These are phyloP conservation scores for Hormaphis cornu DNA, from an alignment of 1,140 invertebrate genomes.

Conservation along the genomic window DNA sequence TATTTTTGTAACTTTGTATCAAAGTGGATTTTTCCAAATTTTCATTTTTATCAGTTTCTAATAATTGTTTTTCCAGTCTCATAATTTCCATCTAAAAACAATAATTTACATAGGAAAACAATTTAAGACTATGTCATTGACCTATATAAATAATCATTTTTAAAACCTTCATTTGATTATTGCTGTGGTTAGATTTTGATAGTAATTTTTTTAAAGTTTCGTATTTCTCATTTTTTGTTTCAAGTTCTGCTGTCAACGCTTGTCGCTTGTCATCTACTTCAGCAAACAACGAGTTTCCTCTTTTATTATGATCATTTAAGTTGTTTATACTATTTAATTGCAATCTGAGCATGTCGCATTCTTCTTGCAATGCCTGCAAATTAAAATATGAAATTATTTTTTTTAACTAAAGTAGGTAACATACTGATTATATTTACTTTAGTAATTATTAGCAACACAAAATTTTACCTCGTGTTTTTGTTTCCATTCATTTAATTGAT, in stretches of 20 bases:
- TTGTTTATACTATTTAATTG: slow-evolving; percentile 23
- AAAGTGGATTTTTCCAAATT: slow-evolving; percentile 18
- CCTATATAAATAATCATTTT: background rate
- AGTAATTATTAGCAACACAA: no score
- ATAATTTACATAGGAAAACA: background rate
- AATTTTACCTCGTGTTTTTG: slow-evolving; percentile 22
- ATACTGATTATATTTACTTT: no score
- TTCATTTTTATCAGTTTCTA: slow-evolving; percentile 20
- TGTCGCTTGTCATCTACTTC: slow-evolving; percentile 34
- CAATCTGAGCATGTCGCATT: slow-evolving; percentile 16
- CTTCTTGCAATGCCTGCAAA: slow-evolving; percentile 28
- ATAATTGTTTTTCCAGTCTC: slow-evolving; percentile 22
- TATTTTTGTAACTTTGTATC: slow-evolving; percentile 26
- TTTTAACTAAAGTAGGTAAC: no score
- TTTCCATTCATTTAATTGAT: slow-evolving; percentile 26
- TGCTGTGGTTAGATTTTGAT: slow-evolving; percentile 13
- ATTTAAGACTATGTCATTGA: background rate
- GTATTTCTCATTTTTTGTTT: slow-evolving; percentile 29
- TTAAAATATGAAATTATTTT: background rate
- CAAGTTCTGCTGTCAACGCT: slow-evolving; percentile 17
- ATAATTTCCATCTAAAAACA: slow-evolving; percentile 25
- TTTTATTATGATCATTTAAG: slow-evolving; percentile 7
- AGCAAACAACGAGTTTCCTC: slow-evolving; percentile 34
- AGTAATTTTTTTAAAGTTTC: slow-evolving; percentile 31
- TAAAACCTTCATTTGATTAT: slow-evolving; percentile 28